Conservation (phyloP, 2,888 invertebrate species). For the Tridacna crocea region DNA sequence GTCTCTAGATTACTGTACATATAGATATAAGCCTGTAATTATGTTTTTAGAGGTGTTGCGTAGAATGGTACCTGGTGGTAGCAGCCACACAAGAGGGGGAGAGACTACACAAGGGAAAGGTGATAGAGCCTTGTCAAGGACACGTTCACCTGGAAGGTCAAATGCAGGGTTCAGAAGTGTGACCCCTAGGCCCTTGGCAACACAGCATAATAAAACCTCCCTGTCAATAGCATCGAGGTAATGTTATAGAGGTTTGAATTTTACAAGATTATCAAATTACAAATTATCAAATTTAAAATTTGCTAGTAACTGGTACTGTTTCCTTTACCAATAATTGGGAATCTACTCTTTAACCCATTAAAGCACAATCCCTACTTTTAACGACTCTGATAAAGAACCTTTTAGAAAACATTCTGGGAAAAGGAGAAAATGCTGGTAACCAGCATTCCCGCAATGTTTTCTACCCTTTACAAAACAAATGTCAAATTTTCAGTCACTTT, state of each 20-base stretch:
- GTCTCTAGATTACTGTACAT: too few relatives aligned
- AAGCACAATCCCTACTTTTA: background rate
- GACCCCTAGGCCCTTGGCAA: conserved; percentile 71
- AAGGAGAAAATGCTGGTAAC: background rate
- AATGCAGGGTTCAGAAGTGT: conserved; percentile 73
- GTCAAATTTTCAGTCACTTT: too few relatives aligned
- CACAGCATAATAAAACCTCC: conserved; percentile 77
- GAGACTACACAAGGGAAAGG: conserved; percentile 33
- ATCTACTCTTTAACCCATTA: too few relatives aligned
- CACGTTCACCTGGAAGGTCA: conserved; percentile 50
- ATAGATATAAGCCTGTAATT: too few relatives aligned
- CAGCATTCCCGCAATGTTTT: background rate
- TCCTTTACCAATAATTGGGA: background rate
- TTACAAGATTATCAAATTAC: too few relatives aligned
- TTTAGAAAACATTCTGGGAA: background rate
- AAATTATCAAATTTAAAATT: too few relatives aligned
- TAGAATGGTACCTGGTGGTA: conserved; percentile 58
- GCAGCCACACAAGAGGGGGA: conserved; percentile 12
- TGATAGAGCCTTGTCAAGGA: conserved; percentile 47
- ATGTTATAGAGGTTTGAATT: background rate
- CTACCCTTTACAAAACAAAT: background rate
- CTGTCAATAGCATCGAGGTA: conserved; percentile 28
- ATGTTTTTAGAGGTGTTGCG: conserved; percentile 60
- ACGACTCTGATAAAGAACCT: background rate
- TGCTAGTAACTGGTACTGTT: background rate